A percentile compares a stretch with the other conserved stretches of the same genome.
These are phyloP conservation scores for Paradoxurus hermaphroditus DNA, from an alignment of 2,113 vertebrate genomes.

Conservation along the genomic window DNA sequence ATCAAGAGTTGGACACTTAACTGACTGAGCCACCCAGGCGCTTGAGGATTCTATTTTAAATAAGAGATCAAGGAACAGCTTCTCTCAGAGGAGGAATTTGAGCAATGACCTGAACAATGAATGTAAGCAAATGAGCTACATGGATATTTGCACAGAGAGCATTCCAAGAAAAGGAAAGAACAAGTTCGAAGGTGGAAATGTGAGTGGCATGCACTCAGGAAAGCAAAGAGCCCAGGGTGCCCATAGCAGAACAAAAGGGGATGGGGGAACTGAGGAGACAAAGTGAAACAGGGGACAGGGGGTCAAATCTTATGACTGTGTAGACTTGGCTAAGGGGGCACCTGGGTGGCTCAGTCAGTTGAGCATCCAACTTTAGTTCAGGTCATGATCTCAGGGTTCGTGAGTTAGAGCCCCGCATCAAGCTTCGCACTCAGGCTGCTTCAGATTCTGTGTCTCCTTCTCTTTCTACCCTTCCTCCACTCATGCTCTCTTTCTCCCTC, in stretches of 20 bases:
- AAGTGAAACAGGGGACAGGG: fast-evolving
- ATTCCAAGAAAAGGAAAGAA: not conserved
- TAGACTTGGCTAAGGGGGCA: too few species aligned
- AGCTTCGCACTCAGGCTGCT: too few species aligned
- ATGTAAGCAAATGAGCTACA: not conserved
- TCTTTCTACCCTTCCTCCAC: too few species aligned
- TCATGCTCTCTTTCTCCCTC: too few species aligned
- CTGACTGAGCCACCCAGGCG: too few species aligned
- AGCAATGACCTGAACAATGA: not conserved
- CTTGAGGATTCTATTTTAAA: not conserved
- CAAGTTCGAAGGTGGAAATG: not conserved
- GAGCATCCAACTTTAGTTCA: too few species aligned
- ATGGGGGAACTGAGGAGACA: fast-evolving
- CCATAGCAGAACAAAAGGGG: fast-evolving
- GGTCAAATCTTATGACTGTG: not conserved
- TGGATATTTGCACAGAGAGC: too few species aligned
- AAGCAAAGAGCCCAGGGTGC: not conserved
- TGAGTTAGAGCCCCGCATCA: too few species aligned
- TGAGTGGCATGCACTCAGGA: not conserved
- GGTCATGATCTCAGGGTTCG: too few species aligned
- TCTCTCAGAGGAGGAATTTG: not conserved
- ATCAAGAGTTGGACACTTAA: too few species aligned
- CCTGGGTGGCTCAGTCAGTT: too few species aligned
- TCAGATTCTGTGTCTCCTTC: too few species aligned
- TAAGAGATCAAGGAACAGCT: not conserved